Base-by-base conservation (phyloP, 2,797 vertebrate genomes). In the Schizopygopsis malacanthus region DNA sequence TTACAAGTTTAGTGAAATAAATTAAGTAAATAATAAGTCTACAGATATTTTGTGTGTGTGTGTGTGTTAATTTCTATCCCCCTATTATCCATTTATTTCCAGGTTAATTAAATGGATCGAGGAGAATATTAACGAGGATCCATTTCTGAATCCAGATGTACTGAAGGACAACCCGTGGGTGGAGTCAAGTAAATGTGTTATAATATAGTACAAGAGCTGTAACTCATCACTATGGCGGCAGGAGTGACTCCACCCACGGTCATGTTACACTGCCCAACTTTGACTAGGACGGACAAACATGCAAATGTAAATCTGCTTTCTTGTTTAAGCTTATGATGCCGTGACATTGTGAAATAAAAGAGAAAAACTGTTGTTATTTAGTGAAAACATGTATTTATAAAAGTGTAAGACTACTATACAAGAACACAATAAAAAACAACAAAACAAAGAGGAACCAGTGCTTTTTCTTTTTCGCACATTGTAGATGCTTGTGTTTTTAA, bases 101-200 rank as follows among this genome's bases (percentile, higher is more conserved):
- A 99, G 98, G 92, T 94, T 99, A 54, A 95, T 97, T 88, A 98
- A 98, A 92, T 99, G 98, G 98, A 97, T 98, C 0, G 98, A 99
- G 90, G 97, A 97, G 0, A 96, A 97, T 12, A 95, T 97, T 79
- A 95, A 96, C 0, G 97, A 98, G 50, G 98, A 99, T 87, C 97
- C 98, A 0, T 98, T 99, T 91, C 94, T 99, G 90, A 99, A 99
- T 92, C 96, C 97, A 0, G 98, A 99, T 90, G 95, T 98, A 89
- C 97, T 99, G 97, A 97, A 97, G 91, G 96, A 94, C 88, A 99
- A 99, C 92, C 98, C 98, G 0, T 99, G 98, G 98, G 97, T 99
- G 93, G 98, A 99, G 90, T 97, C 97, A 90, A 97, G 97, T 82
- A 99, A 99, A 93, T 99, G 98, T 84, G 90, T 92, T 92, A 94